These are phyloP conservation scores for Mormyrops attenuatus DNA, from an alignment of 2,797 vertebrate genomes.

Conservation along the genomic window DNA sequence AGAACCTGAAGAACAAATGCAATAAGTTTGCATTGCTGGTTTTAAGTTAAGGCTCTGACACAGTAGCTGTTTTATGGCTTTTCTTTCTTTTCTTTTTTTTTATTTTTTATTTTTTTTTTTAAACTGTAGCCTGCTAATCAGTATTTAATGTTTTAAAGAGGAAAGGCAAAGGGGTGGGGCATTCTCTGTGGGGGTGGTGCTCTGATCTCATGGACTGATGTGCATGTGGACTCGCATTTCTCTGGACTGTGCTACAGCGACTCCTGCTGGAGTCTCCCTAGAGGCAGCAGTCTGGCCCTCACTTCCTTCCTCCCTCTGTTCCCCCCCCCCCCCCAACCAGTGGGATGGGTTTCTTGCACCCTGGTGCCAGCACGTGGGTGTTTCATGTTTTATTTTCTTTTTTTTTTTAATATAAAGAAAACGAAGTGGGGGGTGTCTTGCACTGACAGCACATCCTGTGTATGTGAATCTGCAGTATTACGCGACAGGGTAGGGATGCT, in stretches of 20 bases:
- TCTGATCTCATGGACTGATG: slow-evolving; percentile 34
- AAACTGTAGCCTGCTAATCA: slow-evolving; percentile 60
- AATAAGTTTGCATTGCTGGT: slow-evolving; percentile 54
- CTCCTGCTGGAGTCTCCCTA: not conserved
- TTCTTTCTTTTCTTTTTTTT: slow-evolving; percentile 45
- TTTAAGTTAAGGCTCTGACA: slow-evolving; percentile 42
- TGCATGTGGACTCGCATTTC: slow-evolving; percentile 44
- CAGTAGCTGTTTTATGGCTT: slow-evolving; percentile 17
- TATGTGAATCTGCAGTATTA: slow-evolving; percentile 57
- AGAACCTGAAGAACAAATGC: slow-evolving; percentile 31
- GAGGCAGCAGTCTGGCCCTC: slow-evolving; percentile 20
- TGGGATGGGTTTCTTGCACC: slow-evolving; percentile 41
- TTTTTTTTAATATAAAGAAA: slow-evolving; percentile 44
- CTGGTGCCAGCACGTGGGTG: slow-evolving; percentile 41
- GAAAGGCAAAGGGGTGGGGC: slow-evolving; percentile 55
- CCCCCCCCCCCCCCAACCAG: not conserved
- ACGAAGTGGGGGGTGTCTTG: slow-evolving; percentile 56
- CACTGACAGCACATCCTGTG: slow-evolving; percentile 68
- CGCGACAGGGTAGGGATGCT: slow-evolving; percentile 52
- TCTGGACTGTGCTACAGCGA: slow-evolving; percentile 34
- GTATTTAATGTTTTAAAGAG: slow-evolving; percentile 63
- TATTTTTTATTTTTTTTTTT: slow-evolving; percentile 36
- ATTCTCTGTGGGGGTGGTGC: slow-evolving; percentile 46
- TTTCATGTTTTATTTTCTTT: slow-evolving; percentile 15
- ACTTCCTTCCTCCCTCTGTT: slow-evolving; percentile 28